phyloP scores from a whole-genome alignment of 2,113 vertebrate genomes.

The Mesocricetus auratus region DNA sequence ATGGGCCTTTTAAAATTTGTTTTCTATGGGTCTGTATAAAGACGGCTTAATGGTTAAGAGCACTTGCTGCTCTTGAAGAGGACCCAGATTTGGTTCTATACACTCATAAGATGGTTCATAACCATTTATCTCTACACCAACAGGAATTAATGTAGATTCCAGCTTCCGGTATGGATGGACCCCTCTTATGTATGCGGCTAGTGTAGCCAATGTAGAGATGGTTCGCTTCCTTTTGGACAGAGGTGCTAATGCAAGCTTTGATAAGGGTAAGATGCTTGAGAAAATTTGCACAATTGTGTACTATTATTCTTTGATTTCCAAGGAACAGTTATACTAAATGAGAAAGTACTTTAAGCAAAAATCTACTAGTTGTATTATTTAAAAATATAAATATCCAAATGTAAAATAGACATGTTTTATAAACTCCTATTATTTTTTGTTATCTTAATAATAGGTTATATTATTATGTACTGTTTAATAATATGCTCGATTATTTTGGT shows the following conservation, averaged over 20 bases:
- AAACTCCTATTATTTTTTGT: slow-evolving; percentile 19
- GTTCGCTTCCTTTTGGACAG: slow-evolving; percentile 92
- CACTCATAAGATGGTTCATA: neutral
- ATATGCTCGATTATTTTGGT: neutral
- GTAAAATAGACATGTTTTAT: slow-evolving; percentile 40
- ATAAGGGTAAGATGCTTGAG: slow-evolving; percentile 89
- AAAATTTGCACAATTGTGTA: slow-evolving; percentile 12
- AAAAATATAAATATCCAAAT: slow-evolving; percentile 39
- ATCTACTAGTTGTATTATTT: neutral
- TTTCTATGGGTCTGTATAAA: neutral
- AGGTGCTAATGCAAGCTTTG: slow-evolving; percentile 94
- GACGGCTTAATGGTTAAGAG: neutral
- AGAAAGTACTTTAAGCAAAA: neutral
- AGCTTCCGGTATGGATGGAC: slow-evolving; percentile 93
- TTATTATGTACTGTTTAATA: slow-evolving; percentile 40
- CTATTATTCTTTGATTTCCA: slow-evolving; percentile 59
- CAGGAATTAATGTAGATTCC: slow-evolving; percentile 92
- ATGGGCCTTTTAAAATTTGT: slow-evolving; percentile 55
- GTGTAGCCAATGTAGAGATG: slow-evolving; percentile 88
- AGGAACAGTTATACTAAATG: slow-evolving; percentile 11
- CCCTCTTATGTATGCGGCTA: slow-evolving; percentile 95
- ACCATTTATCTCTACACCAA: neutral
- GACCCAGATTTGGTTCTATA: neutral
- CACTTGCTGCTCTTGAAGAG: neutral
- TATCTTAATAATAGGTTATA: neutral